These are phyloP conservation scores for Dysdera silvatica DNA, from an alignment of 1,140 invertebrate species.

Conservation along the genomic window DNA sequence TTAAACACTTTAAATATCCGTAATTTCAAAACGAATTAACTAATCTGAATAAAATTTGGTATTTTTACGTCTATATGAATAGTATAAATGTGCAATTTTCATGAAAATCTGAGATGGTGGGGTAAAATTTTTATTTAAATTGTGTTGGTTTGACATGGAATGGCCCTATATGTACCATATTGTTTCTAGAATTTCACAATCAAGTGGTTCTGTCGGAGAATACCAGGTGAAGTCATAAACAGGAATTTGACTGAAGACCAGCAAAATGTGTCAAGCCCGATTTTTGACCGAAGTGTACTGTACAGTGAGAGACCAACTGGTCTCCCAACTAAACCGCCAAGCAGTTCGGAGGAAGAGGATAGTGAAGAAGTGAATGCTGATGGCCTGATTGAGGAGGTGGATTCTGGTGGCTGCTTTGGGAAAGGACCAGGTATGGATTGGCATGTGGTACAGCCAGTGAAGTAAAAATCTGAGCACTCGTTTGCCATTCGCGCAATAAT, in stretches of 20 bases:
- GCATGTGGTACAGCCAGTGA: no score
- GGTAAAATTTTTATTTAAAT: no score
- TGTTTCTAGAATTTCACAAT: conserved; percentile 33
- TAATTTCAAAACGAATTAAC: no score
- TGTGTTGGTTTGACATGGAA: no score
- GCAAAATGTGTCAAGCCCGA: conserved; percentile 32
- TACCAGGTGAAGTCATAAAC: conserved; percentile 33
- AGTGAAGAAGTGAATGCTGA: conserved; percentile 16
- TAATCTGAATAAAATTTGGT: no score
- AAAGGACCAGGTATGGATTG: conserved; percentile 36
- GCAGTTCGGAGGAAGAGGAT: conserved; percentile 29
- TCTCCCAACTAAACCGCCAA: conserved; percentile 26
- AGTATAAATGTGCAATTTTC: no score
- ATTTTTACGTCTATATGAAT: no score
- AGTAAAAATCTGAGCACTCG: no score
- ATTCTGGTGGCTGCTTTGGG: conserved; percentile 36
- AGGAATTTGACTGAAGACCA: conserved; percentile 28
- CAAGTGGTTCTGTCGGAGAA: conserved; percentile 35
- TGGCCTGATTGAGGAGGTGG: conserved; percentile 23
- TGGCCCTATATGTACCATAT: background rate
- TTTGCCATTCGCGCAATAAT: no score
- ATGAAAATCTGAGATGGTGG: no score
- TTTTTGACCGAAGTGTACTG: conserved; percentile 31
- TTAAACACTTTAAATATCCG: no score
- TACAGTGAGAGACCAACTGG: conserved; percentile 28